Conservation (phyloP, 1,140 invertebrate species). For the Battus philenor region DNA sequence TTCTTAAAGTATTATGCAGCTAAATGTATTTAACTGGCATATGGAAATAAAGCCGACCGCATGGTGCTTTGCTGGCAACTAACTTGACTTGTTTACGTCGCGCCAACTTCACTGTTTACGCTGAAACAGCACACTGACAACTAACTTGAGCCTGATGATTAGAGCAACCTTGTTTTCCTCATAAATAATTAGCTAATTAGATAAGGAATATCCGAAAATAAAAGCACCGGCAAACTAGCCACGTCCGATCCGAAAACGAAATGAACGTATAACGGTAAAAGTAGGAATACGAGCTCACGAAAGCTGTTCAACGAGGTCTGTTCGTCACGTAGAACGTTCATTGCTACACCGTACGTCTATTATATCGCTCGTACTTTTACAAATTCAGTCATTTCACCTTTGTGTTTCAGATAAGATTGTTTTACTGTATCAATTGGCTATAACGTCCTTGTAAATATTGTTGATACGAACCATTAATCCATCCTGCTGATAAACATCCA, state of each 20-base stretch:
- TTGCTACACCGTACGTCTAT: slow-evolving; percentile 54
- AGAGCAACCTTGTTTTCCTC: slow-evolving; percentile 11
- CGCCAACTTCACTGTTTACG: background rate
- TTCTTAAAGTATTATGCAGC: slow-evolving; percentile 20
- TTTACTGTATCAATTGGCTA: slow-evolving; percentile 54
- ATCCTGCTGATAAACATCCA: slow-evolving; percentile 56
- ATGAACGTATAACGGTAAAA: slow-evolving; percentile 73
- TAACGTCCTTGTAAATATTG: slow-evolving; percentile 26
- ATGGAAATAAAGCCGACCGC: slow-evolving; percentile 57
- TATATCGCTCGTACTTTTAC: slow-evolving; percentile 31
- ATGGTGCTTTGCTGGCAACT: slow-evolving; percentile 70
- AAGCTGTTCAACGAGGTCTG: slow-evolving; percentile 60
- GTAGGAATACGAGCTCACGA: slow-evolving; percentile 62
- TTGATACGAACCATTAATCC: slow-evolving; percentile 58
- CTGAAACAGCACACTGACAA: slow-evolving; percentile 2
- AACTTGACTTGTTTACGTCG: slow-evolving; percentile 47
- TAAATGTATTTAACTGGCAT: slow-evolving; percentile 42
- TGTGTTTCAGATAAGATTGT: slow-evolving; percentile 14
- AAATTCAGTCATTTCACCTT: slow-evolving; percentile 15
- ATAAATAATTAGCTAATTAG: slow-evolving; percentile 39
- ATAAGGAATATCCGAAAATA: slow-evolving; percentile 34
- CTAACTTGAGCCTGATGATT: slow-evolving; percentile 1
- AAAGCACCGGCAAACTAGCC: slow-evolving; percentile 37
- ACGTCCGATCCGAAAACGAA: slow-evolving; percentile 56
- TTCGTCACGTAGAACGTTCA: slow-evolving; percentile 44